A percentile compares a stretch with the other conserved stretches of the same genome.
phyloP scores from a whole-genome alignment of 92 coral and sea anemone genomes.

The Virgularia gustaviana region DNA sequence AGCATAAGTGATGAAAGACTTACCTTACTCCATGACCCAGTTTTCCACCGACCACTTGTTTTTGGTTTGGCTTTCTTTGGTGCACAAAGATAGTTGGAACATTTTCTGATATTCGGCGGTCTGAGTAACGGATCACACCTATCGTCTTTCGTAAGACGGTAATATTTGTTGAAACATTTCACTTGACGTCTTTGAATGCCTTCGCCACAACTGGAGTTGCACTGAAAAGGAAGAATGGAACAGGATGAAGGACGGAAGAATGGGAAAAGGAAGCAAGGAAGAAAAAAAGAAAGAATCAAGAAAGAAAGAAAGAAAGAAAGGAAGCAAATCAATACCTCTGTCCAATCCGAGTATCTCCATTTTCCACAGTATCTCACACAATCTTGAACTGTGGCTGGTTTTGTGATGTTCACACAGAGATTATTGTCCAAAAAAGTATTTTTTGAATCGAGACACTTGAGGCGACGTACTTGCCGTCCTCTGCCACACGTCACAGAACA shows the following conservation, averaged over 20 bases:
- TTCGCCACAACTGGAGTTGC: conserved; percentile 60
- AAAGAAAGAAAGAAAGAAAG: not conserved
- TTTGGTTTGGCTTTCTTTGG: conserved; percentile 18
- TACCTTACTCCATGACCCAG: conserved; percentile 56
- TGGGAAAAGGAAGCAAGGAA: not conserved
- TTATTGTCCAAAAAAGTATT: not conserved
- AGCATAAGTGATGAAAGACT: too few species aligned
- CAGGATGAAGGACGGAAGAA: not conserved
- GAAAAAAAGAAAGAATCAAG: not conserved
- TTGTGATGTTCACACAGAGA: conserved; percentile 3
- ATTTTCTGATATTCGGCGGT: conserved; percentile 57
- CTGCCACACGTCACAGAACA: conserved; percentile 83
- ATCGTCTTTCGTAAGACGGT: conserved; percentile 64
- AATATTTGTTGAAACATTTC: conserved; percentile 51
- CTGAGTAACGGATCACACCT: conserved; percentile 55
- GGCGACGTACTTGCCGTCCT: conserved; percentile 59
- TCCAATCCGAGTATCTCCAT: conserved; percentile 26
- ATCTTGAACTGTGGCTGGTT: not conserved
- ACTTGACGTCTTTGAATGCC: conserved; percentile 36
- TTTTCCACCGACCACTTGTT: conserved; percentile 38
- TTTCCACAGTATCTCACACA: conserved; percentile 15
- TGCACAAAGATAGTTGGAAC: conserved; percentile 61
- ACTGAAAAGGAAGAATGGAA: conserved; percentile 25
- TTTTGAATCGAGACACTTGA: conserved; percentile 48
- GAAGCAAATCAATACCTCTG: not conserved